Percentiles rank a stretch among this genome's conserved stretches.
Evolutionary conservation across 2,113 vertebrate species (phyloP).

Genomic region (Petaurus breviceps): DNA sequence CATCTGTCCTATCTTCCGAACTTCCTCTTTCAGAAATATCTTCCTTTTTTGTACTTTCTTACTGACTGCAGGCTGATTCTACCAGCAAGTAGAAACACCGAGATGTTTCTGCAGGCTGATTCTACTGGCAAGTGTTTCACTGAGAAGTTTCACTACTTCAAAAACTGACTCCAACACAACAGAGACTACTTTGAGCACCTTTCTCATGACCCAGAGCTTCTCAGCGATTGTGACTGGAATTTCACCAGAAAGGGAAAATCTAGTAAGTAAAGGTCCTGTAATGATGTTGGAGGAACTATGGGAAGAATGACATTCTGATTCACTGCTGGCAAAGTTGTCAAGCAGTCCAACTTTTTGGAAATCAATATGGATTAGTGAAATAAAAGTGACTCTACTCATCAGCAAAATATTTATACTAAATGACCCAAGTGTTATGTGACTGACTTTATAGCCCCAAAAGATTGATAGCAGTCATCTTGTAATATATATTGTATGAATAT

Average conservation of each 20-base stretch:
- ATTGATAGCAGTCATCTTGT: neutral
- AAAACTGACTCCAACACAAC: neutral
- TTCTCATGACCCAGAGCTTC: neutral
- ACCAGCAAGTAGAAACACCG: too few relatives aligned
- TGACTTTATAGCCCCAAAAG: neutral
- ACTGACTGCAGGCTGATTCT: too few relatives aligned
- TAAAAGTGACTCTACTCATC: neutral
- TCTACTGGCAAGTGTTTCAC: too few relatives aligned
- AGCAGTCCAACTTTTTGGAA: neutral
- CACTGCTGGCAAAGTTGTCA: neutral
- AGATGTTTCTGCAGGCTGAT: too few relatives aligned
- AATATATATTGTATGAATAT: neutral
- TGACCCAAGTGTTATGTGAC: neutral
- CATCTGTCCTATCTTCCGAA: too few relatives aligned
- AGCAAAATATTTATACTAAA: neutral
- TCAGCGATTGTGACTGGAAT: neutral
- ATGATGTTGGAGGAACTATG: neutral
- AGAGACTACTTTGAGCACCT: too few relatives aligned
- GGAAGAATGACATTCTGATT: neutral
- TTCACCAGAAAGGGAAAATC: neutral
- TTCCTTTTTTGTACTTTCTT: too few relatives aligned
- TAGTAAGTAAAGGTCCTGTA: neutral
- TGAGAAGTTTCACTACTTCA: neutral
- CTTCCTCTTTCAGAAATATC: too few relatives aligned
- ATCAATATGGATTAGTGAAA: neutral